phyloP scores from a whole-genome alignment of 2,797 vertebrate genomes.

The Paedocypris micromegethes region DNA sequence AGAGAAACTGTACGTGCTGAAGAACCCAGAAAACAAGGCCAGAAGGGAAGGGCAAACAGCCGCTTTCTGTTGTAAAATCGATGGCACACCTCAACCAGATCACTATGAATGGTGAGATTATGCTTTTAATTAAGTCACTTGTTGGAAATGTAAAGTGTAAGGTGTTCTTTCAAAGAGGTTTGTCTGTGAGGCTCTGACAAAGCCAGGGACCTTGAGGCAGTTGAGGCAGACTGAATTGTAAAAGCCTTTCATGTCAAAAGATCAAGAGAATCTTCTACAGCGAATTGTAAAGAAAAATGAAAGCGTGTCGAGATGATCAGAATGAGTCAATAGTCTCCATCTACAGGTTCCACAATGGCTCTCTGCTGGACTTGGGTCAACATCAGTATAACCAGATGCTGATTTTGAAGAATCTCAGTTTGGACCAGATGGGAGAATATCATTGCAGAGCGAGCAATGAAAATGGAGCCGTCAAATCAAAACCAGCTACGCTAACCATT shows the following conservation, averaged over 20 bases:
- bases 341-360: slow-evolving; percentile 89
- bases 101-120: slow-evolving; percentile 85
- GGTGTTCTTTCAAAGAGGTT: no score
- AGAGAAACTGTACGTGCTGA: slow-evolving; percentile 85
- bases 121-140: neutral
- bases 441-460: slow-evolving; percentile 85
- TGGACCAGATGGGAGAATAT: slow-evolving; percentile 82
- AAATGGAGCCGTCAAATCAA: slow-evolving; percentile 81
- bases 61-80: slow-evolving; percentile 85
- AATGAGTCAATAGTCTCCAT: slow-evolving; percentile 1
- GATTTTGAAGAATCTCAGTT: slow-evolving; percentile 76
- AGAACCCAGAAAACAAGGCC: slow-evolving; percentile 79
- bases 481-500: slow-evolving; percentile 74
- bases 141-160: no score
- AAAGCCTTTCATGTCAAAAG: no score
- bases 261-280: no score
- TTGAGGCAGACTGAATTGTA: no score
- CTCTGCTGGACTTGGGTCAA: slow-evolving; percentile 69
- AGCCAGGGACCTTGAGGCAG: no score
- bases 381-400: slow-evolving; percentile 78
- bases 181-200: no score
- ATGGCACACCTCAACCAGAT: slow-evolving; percentile 75
- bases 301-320: neutral
- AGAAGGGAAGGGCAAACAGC: slow-evolving; percentile 80
- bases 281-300: no score